These are phyloP conservation scores for Apodemia zela DNA, from an alignment of 2,888 invertebrate genomes.

Conservation along the genomic window DNA sequence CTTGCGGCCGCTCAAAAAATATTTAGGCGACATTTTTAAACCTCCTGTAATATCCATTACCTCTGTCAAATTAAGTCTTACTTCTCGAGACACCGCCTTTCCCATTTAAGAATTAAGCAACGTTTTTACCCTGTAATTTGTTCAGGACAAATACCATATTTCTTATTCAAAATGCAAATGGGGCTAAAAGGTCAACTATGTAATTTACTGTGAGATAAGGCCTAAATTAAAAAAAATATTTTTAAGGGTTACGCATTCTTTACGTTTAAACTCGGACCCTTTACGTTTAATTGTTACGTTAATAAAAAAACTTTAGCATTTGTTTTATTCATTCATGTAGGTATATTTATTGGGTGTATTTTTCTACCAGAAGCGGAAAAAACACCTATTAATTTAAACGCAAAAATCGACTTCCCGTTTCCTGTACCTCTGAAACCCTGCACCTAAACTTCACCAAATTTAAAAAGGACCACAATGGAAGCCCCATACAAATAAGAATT, in stretches of 20 bases:
- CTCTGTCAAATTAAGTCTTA: slow-evolving; percentile 63
- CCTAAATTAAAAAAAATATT: background rate
- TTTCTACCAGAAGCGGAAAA: too few relatives aligned
- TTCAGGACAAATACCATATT: background rate
- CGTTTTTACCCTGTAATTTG: background rate
- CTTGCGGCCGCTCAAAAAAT: slow-evolving; percentile 30
- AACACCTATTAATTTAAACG: too few relatives aligned
- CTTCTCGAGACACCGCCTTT: slow-evolving; percentile 65
- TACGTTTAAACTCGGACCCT: too few relatives aligned
- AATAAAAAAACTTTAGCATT: too few relatives aligned
- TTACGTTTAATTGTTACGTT: too few relatives aligned
- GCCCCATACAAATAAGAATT: too few relatives aligned
- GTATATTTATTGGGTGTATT: too few relatives aligned
- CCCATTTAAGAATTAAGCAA: slow-evolving; percentile 50
- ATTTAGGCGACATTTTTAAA: slow-evolving; percentile 48
- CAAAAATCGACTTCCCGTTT: too few relatives aligned
- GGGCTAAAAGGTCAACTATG: background rate
- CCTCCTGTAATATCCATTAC: slow-evolving; percentile 55
- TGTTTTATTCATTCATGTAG: too few relatives aligned
- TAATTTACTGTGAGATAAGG: background rate
- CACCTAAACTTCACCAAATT: too few relatives aligned
- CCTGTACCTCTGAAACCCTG: too few relatives aligned
- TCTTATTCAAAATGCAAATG: slow-evolving; percentile 2
- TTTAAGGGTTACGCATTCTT: background rate
- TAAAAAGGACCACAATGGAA: too few relatives aligned